Percentiles rank a stretch among this genome's conserved stretches.
These are phyloP conservation scores for Escarpia spicata DNA, from an alignment of 2,888 invertebrate genomes.

Conservation along the genomic window DNA sequence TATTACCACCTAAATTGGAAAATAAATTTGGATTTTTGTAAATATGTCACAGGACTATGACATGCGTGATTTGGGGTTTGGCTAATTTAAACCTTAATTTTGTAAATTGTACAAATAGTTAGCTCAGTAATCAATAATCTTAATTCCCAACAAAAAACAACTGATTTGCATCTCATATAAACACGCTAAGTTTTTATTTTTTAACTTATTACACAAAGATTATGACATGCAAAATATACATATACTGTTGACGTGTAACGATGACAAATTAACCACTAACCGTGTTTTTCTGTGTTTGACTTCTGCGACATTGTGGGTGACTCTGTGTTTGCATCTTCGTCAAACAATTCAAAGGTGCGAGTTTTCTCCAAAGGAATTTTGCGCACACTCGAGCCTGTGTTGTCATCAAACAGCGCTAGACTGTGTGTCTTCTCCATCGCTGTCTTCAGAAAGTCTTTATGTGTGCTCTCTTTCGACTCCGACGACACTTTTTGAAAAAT, in stretches of 20 bases:
- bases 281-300: slow-evolving; percentile 28
- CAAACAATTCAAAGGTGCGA: slow-evolving; percentile 40
- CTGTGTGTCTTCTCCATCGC: slow-evolving; percentile 19
- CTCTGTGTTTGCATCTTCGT: slow-evolving; percentile 42
- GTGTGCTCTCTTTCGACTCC: not conserved
- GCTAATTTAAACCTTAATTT: no score
- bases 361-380: slow-evolving; percentile 31
- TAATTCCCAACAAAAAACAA: no score
- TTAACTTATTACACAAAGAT: no score
- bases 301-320: slow-evolving; percentile 37
- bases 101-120: no score
- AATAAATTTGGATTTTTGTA: not conserved
- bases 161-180: no score
- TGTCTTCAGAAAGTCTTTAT: slow-evolving; percentile 25
- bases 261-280: slow-evolving; percentile 19
- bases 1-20: not conserved
- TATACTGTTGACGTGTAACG: not conserved
- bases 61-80: no score
- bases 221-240: not conserved
- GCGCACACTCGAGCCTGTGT: not conserved
- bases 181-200: not conserved
- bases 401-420: not conserved
- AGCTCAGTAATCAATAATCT: no score
- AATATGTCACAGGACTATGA: no score
- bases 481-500: not conserved